Conservation (phyloP, 2,888 invertebrate genomes). For the Ectropis crepuscularia region DNA sequence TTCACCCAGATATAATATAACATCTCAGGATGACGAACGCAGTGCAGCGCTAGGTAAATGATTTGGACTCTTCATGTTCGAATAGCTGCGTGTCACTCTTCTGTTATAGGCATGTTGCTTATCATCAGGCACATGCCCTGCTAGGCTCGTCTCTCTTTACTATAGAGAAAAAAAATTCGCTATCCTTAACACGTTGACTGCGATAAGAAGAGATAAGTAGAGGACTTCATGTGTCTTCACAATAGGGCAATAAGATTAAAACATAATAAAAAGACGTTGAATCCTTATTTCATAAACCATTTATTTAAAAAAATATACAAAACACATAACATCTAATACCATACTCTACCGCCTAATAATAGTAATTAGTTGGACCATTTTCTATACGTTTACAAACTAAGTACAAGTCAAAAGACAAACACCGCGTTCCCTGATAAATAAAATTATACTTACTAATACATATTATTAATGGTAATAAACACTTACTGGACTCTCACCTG, state of each 20-base stretch:
- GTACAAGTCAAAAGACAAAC: constrained; percentile 56
- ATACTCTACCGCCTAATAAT: constrained; percentile 30
- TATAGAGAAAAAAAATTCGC: too few relatives aligned
- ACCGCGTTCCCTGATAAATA: constrained; percentile 63
- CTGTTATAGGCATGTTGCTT: too few relatives aligned
- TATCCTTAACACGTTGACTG: too few relatives aligned
- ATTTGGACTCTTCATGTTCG: too few relatives aligned
- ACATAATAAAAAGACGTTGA: constrained; percentile 23
- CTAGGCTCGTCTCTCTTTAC: too few relatives aligned
- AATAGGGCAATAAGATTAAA: not conserved
- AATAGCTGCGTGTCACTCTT: too few relatives aligned
- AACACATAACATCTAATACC: constrained; percentile 49
- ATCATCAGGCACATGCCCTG: too few relatives aligned
- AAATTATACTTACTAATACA: constrained; percentile 37
- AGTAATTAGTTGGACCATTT: constrained; percentile 40
- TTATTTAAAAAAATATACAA: constrained; percentile 63
- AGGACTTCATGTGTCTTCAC: too few relatives aligned
- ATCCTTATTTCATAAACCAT: constrained; percentile 51
- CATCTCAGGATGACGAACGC: too few relatives aligned
- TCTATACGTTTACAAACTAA: constrained; percentile 56
- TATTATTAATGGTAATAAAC: constrained; percentile 23
- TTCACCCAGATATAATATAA: too few relatives aligned
- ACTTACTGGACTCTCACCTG: not conserved
- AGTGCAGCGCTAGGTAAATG: too few relatives aligned
- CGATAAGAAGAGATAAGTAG: too few relatives aligned